A percentile compares a stretch with the other conserved stretches of the same genome.
Conservation (phyloP, 2,888 invertebrate species). For the Xestia ashworthii region DNA sequence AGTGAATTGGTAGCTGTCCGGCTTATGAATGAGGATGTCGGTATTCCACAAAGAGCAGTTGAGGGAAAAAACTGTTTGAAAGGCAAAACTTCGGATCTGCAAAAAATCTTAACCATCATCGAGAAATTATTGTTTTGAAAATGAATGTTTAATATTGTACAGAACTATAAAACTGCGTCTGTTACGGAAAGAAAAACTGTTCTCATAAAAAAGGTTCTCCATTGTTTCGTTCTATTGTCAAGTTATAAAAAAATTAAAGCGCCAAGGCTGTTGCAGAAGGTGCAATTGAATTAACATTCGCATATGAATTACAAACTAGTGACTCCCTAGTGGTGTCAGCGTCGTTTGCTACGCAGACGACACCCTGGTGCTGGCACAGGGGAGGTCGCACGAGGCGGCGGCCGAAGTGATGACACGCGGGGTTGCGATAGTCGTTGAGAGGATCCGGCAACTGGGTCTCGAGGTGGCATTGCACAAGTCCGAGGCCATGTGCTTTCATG, state of each 20-base stretch:
- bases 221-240: conserved; percentile 33
- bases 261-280: conserved; percentile 42
- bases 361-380: too few species aligned
- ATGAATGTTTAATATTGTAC: conserved; percentile 35
- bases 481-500: too few species aligned
- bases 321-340: too few species aligned
- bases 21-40: conserved; percentile 71
- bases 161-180: conserved; percentile 14
- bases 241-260: conserved; percentile 27
- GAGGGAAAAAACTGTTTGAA: conserved; percentile 69
- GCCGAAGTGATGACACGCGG: too few species aligned
- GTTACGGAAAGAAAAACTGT: conserved; percentile 20
- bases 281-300: conserved; percentile 57
- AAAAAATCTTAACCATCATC: conserved; percentile 65
- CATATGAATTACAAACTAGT: conserved; percentile 63
- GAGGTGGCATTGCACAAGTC: too few species aligned
- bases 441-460: too few species aligned
- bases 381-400: too few species aligned
- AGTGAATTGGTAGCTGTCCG: conserved; percentile 66
- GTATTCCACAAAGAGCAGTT: conserved; percentile 74
- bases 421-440: too few species aligned
- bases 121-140: conserved; percentile 41
- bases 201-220: conserved; percentile 23
- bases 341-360: too few species aligned
- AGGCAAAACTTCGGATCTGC: conserved; percentile 66